Evolutionary conservation across 2,113 vertebrate genomes (phyloP).

Genomic region (Pongo pygmaeus): DNA sequence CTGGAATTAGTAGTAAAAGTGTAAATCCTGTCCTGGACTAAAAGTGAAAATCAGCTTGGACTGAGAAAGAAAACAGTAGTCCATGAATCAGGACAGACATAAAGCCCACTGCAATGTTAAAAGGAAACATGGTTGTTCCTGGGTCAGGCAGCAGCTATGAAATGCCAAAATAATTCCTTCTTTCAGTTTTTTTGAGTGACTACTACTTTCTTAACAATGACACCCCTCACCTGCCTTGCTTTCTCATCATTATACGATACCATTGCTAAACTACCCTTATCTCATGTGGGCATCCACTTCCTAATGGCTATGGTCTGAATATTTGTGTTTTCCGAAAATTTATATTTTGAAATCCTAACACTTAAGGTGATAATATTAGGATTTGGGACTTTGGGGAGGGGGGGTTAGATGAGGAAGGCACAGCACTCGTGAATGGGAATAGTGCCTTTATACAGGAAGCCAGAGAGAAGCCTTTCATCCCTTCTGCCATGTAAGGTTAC

Average conservation of each 20-base stretch:
- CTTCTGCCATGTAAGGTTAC: background rate
- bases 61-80: background rate
- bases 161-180: background rate
- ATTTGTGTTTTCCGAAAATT: background rate
- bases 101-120: background rate
- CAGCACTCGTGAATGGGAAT: background rate
- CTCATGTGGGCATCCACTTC: background rate
- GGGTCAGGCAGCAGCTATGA: background rate
- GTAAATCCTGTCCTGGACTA: background rate
- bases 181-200: background rate
- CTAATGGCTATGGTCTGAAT: background rate
- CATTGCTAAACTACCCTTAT: background rate
- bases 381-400: background rate
- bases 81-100: too few species aligned
- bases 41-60: background rate
- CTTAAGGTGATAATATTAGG: too few species aligned
- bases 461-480: background rate
- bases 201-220: background rate
- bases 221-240: background rate
- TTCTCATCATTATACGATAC: fast-evolving
- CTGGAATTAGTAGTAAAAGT: background rate
- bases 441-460: background rate
- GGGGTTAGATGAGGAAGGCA: background rate
- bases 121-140: background rate
- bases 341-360: background rate